Conservation (phyloP, 2,113 vertebrate species). For the Crotalus viridis region DNA sequence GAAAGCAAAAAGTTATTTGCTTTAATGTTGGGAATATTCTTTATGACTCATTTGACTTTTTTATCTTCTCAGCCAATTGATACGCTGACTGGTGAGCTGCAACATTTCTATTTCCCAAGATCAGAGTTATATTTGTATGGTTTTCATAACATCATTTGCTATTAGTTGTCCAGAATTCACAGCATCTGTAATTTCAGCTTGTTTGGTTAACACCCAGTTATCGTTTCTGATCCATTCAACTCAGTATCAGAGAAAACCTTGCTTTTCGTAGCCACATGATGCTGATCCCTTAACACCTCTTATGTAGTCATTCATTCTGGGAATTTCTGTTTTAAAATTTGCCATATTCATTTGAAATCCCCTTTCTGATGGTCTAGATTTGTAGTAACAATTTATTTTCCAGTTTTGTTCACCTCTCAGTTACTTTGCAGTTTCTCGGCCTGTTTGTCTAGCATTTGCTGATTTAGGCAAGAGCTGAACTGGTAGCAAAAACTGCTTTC, state of each 20-base stretch:
- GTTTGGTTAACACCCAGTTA: not conserved
- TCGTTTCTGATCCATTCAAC: not conserved
- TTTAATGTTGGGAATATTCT: not conserved
- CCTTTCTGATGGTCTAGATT: not conserved
- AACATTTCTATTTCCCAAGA: not conserved
- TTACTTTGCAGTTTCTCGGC: not conserved
- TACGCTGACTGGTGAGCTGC: not conserved
- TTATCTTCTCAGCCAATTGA: not conserved
- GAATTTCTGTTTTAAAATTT: not conserved
- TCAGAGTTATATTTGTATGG: not conserved
- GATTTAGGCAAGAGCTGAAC: not conserved
- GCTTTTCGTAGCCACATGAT: not conserved
- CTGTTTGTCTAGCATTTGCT: not conserved
- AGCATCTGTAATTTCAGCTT: not conserved
- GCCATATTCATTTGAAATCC: not conserved
- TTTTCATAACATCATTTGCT: not conserved
- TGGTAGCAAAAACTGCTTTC: not conserved
- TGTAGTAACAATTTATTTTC: not conserved
- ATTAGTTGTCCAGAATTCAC: not conserved
- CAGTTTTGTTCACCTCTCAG: not conserved
- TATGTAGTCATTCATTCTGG: not conserved
- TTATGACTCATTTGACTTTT: not conserved
- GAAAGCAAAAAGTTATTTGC: not conserved
- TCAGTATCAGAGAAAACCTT: not conserved
- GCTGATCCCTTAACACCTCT: not conserved